phyloP scores from a whole-genome alignment of 2,888 invertebrate species.

The Ophioninae sp. region DNA sequence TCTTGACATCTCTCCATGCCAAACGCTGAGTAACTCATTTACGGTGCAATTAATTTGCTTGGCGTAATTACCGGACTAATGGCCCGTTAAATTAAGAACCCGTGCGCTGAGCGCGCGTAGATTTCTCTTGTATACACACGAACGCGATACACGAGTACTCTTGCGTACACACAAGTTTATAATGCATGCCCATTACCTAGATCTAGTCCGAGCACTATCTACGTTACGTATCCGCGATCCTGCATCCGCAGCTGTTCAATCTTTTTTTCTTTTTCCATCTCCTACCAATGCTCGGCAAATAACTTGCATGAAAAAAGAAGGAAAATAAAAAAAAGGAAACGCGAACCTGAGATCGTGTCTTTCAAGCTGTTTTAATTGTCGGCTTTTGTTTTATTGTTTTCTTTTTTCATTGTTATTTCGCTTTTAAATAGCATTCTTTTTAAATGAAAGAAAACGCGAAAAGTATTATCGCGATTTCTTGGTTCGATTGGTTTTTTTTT shows the following conservation, averaged over 20 bases:
- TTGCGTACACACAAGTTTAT: neutral
- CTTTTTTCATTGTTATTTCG: too few species aligned
- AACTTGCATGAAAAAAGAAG: too few species aligned
- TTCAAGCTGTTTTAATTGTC: neutral
- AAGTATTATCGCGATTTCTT: too few species aligned
- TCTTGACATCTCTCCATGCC: slow-evolving; percentile 11
- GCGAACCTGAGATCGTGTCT: slow-evolving; percentile 37
- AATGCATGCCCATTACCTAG: neutral
- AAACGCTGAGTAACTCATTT: slow-evolving; percentile 74
- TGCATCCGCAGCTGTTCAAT: slow-evolving; percentile 22
- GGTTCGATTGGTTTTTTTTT: too few species aligned
- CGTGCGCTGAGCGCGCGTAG: slow-evolving; percentile 62
- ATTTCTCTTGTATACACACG: slow-evolving; percentile 19
- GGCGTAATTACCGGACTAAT: slow-evolving; percentile 76
- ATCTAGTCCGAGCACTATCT: neutral
- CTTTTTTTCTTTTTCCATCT: slow-evolving; percentile 54
- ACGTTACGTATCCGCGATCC: slow-evolving; percentile 4
- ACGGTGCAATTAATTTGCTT: slow-evolving; percentile 76
- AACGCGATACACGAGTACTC: neutral
- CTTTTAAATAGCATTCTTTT: too few species aligned
- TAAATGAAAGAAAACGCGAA: too few species aligned
- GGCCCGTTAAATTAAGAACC: slow-evolving; percentile 77
- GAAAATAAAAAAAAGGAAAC: too few species aligned
- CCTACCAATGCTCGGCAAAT: too few species aligned
- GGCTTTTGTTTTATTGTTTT: neutral